Percentiles rank a stretch among this genome's conserved stretches.
Conservation (phyloP, 2,888 invertebrate species). For the Lepidochrysops patricia region DNA sequence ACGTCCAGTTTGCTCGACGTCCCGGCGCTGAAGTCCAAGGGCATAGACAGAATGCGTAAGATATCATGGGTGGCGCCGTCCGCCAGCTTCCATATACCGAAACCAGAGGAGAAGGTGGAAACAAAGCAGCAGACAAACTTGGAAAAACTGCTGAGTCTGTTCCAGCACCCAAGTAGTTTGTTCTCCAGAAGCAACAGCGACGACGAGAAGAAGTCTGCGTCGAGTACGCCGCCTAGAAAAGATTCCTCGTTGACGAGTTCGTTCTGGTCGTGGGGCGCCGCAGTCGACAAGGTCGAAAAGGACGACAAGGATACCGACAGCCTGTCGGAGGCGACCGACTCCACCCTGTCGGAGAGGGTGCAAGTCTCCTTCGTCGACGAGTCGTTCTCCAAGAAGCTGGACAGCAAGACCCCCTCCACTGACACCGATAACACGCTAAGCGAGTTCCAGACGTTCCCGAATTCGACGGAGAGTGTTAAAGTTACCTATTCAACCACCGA, state of each 20-base stretch:
- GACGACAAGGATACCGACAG: constrained; percentile 48
- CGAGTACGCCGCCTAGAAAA: constrained; percentile 60
- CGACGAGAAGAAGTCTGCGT: constrained; percentile 56
- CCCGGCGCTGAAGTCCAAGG: constrained; percentile 57
- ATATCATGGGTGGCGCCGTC: constrained; percentile 76
- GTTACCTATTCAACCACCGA: constrained; percentile 67
- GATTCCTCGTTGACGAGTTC: constrained; percentile 60
- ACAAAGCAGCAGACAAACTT: constrained; percentile 72
- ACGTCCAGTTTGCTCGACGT: constrained; percentile 61
- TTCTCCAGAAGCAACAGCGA: constrained; percentile 67
- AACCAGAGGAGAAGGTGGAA: constrained; percentile 50
- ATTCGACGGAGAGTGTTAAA: constrained; percentile 33
- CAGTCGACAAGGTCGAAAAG: constrained; percentile 42
- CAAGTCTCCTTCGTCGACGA: constrained; percentile 66
- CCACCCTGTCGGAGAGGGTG: constrained; percentile 61
- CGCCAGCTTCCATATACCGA: constrained; percentile 53
- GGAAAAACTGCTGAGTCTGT: constrained; percentile 78
- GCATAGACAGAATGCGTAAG: constrained; percentile 68
- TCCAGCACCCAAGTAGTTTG: constrained; percentile 77
- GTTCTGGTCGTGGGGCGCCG: constrained; percentile 67
- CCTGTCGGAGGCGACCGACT: constrained; percentile 58
- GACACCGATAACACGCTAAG: constrained; percentile 65
- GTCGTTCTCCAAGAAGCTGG: constrained; percentile 60
- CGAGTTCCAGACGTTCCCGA: constrained; percentile 60
- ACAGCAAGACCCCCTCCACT: constrained; percentile 63